Evolutionary conservation across 1,140 invertebrate species (phyloP), one percentile per base, ranked within the genome.

Genomic region (Asbolus verrucosus): DNA sequence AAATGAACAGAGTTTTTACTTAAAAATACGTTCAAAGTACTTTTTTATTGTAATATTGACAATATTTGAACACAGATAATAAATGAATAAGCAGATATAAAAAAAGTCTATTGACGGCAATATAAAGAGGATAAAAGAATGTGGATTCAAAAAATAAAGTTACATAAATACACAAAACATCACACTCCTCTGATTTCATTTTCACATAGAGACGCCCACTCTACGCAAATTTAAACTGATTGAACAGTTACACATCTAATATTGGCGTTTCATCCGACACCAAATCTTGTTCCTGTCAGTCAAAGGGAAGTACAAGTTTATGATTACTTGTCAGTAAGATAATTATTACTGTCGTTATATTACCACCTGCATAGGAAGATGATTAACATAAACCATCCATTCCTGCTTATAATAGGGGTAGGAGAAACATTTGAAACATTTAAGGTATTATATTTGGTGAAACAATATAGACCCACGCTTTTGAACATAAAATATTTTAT

Each of bases 351-450:
- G 46, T 27, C 46, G 19, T 21, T n/a, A n/a, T n/a, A n/a, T n/a
- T 54, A 54, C 19, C 46, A 54, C 46, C 46, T 54, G 46, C 21
- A 54, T 54, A n/a, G 46, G 9, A 21, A 54, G 46, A 54, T 27
- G 46, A 54, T 54, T 54, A 54, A 54, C 46, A 54, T 54, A 54
- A 54, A 54, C 46, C 21, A 9, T 54, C 46, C n/a, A 54, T 54
- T 24, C 21, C 46, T 54, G 46, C 21, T 21, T 13, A 54, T 54
- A 54, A 54, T 54, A 24, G 46, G 27, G 27, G 27, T 11, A 11
- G 21, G 21, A 14, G 11, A 14, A 27, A 13, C n/a, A n/a, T n/a
- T n/a, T n/a, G n/a, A n/a, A n/a, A n/a, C n/a, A n/a, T n/a, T n/a
- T n/a, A n/a, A n/a, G n/a, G n/a, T n/a, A n/a, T n/a, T n/a, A n/a